Conservation (phyloP, 2,888 invertebrate species). For the Tenthredo distinguenda region DNA sequence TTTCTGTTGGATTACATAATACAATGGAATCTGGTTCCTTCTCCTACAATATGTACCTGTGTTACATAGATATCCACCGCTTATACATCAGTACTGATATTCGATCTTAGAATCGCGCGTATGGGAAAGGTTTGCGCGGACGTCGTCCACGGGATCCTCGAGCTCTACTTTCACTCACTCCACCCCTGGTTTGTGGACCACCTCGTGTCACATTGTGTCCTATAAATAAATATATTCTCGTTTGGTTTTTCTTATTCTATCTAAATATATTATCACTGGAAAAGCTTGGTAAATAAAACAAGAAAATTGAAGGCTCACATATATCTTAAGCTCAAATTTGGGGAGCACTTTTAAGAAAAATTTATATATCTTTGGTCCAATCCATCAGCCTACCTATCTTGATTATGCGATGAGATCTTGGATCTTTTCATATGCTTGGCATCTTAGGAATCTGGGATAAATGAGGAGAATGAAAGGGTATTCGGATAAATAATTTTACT, state of each 20-base stretch:
- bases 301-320: neutral
- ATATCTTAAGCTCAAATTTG: neutral
- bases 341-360: neutral
- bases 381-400: slow-evolving; percentile 4
- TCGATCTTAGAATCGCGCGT: slow-evolving; percentile 60
- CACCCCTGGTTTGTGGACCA: slow-evolving; percentile 54
- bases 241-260: neutral
- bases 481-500: neutral
- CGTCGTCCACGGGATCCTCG: slow-evolving; percentile 69
- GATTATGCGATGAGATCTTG: neutral
- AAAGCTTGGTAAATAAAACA: neutral
- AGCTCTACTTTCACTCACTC: slow-evolving; percentile 64
- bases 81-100: neutral
- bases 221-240: neutral
- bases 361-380: neutral
- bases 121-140: slow-evolving; percentile 66
- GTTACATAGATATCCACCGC: neutral
- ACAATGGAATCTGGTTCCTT: neutral
- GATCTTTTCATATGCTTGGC: neutral
- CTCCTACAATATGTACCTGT: neutral
- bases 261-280: neutral
- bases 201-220: slow-evolving; percentile 38
- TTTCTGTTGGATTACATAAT: neutral
- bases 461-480: neutral
- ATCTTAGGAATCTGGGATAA: neutral